These are phyloP conservation scores for Solen grandis DNA, from an alignment of 1,140 invertebrate genomes.

Conservation along the genomic window DNA sequence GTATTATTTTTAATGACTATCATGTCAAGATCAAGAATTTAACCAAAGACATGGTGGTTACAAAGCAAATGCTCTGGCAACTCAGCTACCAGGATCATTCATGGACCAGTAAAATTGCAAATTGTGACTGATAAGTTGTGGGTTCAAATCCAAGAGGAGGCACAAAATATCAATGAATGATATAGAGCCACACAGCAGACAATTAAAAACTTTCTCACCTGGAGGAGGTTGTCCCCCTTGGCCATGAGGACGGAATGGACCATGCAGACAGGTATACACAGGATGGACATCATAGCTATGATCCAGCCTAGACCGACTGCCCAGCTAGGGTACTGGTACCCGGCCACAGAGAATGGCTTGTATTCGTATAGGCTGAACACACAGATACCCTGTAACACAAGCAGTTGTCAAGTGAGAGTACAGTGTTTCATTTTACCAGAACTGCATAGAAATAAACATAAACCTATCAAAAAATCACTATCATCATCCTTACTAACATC, in stretches of 20 bases:
- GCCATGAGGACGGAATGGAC: constrained; percentile 87
- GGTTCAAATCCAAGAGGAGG: no score
- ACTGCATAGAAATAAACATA: constrained; percentile 3
- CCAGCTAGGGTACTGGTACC: constrained; percentile 91
- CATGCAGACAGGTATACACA: constrained; percentile 93
- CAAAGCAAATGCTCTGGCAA: no score
- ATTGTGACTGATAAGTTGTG: no score
- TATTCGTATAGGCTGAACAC: constrained; percentile 93
- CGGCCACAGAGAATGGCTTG: constrained; percentile 89
- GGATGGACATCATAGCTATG: constrained; percentile 89
- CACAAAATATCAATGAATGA: no score
- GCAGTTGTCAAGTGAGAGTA: no score
- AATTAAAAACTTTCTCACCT: constrained; percentile 87
- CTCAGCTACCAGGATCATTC: no score
- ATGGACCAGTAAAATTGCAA: no score
- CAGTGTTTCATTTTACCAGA: neutral
- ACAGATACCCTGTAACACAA: constrained; percentile 90
- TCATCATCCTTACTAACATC: neutral
- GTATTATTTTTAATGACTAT: no score
- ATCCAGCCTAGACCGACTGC: constrained; percentile 93
- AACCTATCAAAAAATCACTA: neutral
- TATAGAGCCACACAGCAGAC: no score
- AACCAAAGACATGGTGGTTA: no score
- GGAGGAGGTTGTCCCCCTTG: constrained; percentile 86
- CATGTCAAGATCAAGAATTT: no score